Percentiles rank a stretch among this genome's conserved stretches.
These are phyloP conservation scores for Bemisia tabaci DNA, from an alignment of 1,140 invertebrate species.

Conservation along the genomic window DNA sequence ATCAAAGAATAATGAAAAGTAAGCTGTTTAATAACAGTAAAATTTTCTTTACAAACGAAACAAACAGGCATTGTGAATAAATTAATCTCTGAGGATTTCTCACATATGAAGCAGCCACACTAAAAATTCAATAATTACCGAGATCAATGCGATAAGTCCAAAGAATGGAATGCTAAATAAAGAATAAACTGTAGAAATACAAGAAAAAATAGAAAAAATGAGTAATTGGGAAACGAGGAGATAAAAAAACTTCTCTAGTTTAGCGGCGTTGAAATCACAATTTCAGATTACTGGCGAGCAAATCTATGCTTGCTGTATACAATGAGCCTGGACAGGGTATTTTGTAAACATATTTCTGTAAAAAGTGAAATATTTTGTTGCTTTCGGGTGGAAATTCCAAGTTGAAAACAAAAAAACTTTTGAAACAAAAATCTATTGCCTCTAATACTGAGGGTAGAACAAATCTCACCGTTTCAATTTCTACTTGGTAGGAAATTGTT, in stretches of 20 bases:
- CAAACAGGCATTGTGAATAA: not conserved
- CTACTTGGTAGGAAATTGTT: not conserved
- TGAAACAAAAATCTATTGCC: not conserved
- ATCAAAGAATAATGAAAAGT: not conserved
- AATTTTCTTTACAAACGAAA: not conserved
- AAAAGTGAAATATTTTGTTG: not conserved
- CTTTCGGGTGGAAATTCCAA: not conserved
- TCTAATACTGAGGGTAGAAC: not conserved
- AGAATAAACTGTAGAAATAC: too few relatives aligned
- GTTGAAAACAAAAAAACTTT: not conserved
- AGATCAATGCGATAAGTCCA: too few relatives aligned
- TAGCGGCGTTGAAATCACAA: too few relatives aligned
- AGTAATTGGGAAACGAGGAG: too few relatives aligned
- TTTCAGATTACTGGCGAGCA: too few relatives aligned
- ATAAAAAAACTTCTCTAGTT: not conserved
- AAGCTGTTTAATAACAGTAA: not conserved
- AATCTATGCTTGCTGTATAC: too few relatives aligned
- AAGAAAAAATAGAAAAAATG: too few relatives aligned
- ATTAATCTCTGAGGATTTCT: too few relatives aligned
- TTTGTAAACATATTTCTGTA: not conserved
- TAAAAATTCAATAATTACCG: too few relatives aligned
- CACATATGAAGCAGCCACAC: too few relatives aligned
- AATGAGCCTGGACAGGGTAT: too few relatives aligned
- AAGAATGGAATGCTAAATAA: too few relatives aligned
- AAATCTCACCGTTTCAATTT: not conserved